Percentiles rank a stretch among this genome's conserved stretches.
Evolutionary conservation across 2,797 vertebrate species (phyloP).

Genomic region (Rhinoraja longicauda): DNA sequence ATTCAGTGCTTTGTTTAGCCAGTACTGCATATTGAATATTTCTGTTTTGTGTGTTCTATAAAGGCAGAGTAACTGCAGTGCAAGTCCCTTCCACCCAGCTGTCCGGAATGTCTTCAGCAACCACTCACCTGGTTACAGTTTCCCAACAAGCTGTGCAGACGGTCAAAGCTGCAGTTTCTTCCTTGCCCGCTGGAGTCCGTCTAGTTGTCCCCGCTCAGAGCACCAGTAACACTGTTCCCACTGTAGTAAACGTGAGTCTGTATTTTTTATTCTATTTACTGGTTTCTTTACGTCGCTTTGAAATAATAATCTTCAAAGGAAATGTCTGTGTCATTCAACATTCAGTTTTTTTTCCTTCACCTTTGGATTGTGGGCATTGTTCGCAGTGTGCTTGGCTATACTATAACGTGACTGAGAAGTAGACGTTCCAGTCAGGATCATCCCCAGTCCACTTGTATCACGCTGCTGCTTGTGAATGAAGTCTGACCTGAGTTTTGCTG

Average conservation of each 20-base stretch:
- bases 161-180: slow-evolving; percentile 38
- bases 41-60: background rate
- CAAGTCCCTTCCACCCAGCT: slow-evolving; percentile 29
- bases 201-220: slow-evolving; percentile 33
- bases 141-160: slow-evolving; percentile 36
- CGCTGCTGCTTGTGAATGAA: background rate
- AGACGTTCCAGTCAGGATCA: background rate
- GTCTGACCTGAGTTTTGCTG: background rate
- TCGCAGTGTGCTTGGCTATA: background rate
- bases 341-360: too few relatives aligned
- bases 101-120: slow-evolving; percentile 4
- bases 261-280: background rate
- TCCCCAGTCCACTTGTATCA: background rate
- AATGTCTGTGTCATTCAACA: background rate
- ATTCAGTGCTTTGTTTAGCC: background rate
- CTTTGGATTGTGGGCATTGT: too few relatives aligned
- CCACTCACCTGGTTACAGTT: slow-evolving; percentile 31
- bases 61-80: slow-evolving; percentile 2
- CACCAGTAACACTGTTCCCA: slow-evolving; percentile 18
- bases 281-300: background rate
- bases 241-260: slow-evolving; percentile 27
- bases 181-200: slow-evolving; percentile 31
- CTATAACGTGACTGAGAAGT: background rate
- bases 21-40: background rate
- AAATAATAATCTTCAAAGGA: background rate